Base-by-base conservation (phyloP, 2,113 vertebrate species). In the Notothenia rossii region DNA sequence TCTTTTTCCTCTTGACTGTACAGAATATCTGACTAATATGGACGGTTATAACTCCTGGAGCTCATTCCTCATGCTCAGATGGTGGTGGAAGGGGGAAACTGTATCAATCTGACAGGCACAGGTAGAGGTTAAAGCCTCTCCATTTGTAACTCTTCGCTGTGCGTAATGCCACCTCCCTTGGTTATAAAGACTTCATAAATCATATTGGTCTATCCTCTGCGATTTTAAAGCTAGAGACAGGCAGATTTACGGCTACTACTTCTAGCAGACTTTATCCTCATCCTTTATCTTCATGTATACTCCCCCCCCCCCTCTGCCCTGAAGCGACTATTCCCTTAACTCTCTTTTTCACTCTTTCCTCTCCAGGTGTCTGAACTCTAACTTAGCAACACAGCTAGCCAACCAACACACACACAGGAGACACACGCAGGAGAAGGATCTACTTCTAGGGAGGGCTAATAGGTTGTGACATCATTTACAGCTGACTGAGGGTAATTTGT, bases 401-500 rank as follows among this genome's bases (percentile, higher is more conserved):
- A 61, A 88, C 81, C 75, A 65, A 82, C 45, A 64, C 54, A 84
- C 63, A 53, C 25, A 70, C 22, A 29, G 29, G 22, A 68, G 45
- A 69, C 53, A 82, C 66, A 62, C 29, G 67, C 29, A 81, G 63
- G 84, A 77, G 83, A 86, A 58, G 58, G 67, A 88, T 86, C 75
- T 64, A 66, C 88, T 88, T 81, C 55, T 58, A 33, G n/a, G 22
- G 80, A 87, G 74, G 68, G 56, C 70, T 91, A 91, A 94, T 91
- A 84, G 89, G 85, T 90, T 89, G 84, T 91, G 92, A 92, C 93
- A 92, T 92, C 80, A 79, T 91, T 85, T 86, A 91, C 48, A 83
- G 76, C 65, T 59, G 81, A 87, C 86, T 81, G 66, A 79, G 65
- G 80, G 75, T 84, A 77, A 81, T 36, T 63, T 82, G 81, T 86